These are phyloP conservation scores for Sebastes trivittatus DNA, from an alignment of 2,797 vertebrate genomes.

Conservation along the genomic window DNA sequence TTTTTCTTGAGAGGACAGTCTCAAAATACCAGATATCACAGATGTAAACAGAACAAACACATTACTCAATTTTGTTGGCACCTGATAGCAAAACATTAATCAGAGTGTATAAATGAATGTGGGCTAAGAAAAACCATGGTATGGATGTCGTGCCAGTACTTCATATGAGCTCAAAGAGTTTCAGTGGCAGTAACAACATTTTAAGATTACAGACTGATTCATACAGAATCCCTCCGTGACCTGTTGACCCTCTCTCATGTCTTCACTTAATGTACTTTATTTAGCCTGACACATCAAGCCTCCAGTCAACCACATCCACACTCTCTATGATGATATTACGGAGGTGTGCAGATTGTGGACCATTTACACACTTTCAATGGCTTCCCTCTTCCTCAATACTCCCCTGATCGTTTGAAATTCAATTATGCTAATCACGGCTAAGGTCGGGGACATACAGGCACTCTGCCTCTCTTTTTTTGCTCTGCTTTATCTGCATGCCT, in stretches of 20 bases:
- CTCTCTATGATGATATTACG: constrained; percentile 51
- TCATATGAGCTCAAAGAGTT: neutral
- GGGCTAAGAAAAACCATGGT: neutral
- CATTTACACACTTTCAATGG: constrained; percentile 65
- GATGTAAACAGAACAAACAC: neutral
- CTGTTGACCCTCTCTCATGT: constrained; percentile 32
- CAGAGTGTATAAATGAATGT: neutral
- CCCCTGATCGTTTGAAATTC: constrained; percentile 79
- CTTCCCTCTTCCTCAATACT: constrained; percentile 64
- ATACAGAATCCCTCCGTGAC: constrained; percentile 1
- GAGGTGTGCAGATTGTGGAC: constrained; percentile 51
- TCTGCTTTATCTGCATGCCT: constrained; percentile 54
- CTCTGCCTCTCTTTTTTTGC: constrained; percentile 41
- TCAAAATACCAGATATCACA: neutral
- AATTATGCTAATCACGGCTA: constrained; percentile 78
- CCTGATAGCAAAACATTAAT: neutral
- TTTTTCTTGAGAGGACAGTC: neutral
- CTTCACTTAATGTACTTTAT: constrained; percentile 32
- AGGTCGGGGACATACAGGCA: constrained; percentile 66
- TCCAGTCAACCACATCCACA: constrained; percentile 28
- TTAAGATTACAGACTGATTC: neutral
- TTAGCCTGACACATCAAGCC: constrained; percentile 34
- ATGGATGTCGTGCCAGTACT: neutral
- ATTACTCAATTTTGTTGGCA: neutral
- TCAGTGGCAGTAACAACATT: neutral